Evolutionary conservation across 2,888 invertebrate genomes (phyloP).

Genomic region (Aproaerema taeniolella): DNA sequence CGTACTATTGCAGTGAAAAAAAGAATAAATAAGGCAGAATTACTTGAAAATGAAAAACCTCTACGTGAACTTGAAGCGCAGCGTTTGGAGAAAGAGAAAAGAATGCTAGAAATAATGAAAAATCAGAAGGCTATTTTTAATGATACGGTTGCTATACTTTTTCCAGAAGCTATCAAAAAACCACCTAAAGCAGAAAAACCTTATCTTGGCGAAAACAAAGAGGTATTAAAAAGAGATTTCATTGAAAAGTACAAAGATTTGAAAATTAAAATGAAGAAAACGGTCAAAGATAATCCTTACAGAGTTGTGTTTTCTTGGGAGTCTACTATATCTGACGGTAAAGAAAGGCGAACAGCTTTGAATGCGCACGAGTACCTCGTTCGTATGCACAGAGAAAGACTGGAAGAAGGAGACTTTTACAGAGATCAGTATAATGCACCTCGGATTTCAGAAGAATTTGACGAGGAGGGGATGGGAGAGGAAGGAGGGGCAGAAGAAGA

Average conservation of each 20-base stretch:
- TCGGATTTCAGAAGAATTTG: too few species aligned
- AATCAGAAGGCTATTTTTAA: constrained; percentile 80
- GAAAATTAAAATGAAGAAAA: constrained; percentile 42
- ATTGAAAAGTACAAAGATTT: constrained; percentile 50
- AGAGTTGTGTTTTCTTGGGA: constrained; percentile 76
- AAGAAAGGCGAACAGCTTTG: constrained; percentile 62
- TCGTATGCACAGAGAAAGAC: constrained; percentile 46
- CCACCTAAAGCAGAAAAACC: constrained; percentile 57
- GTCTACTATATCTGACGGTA: constrained; percentile 67
- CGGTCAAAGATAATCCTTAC: constrained; percentile 66
- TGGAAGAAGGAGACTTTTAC: constrained; percentile 36
- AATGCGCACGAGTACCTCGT: constrained; percentile 54
- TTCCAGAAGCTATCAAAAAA: constrained; percentile 78
- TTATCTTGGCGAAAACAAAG: constrained; percentile 58
- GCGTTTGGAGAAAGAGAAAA: constrained; percentile 72
- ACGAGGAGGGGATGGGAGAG: too few species aligned
- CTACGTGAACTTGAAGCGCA: constrained; percentile 77
- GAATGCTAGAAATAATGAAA: constrained; percentile 76
- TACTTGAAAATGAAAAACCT: constrained; percentile 79
- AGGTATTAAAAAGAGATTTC: constrained; percentile 48
- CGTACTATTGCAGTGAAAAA: constrained; percentile 80
- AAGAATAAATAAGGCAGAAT: constrained; percentile 76
- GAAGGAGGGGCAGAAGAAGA: not conserved
- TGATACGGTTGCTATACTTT: constrained; percentile 79
- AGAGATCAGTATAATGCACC: too few species aligned